Conservation (phyloP, 2,113 vertebrate species). For the Atrichornis clamosus region DNA sequence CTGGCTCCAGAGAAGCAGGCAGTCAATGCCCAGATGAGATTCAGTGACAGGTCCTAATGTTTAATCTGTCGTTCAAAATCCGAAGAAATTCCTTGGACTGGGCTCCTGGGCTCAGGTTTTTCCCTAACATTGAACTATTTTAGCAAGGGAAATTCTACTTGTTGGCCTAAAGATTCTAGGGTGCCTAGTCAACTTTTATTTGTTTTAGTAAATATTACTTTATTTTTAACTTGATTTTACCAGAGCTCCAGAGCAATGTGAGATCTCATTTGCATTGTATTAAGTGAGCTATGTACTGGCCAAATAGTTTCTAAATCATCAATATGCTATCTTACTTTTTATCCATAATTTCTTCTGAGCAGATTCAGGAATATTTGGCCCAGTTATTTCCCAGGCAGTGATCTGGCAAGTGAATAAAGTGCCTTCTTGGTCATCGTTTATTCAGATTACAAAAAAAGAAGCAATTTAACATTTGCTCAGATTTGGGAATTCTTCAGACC, state of each 20-base stretch:
- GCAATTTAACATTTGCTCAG: background rate
- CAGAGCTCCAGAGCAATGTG: background rate
- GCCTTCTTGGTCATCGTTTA: background rate
- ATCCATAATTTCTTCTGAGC: background rate
- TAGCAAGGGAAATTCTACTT: background rate
- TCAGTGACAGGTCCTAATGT: background rate
- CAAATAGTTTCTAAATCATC: background rate
- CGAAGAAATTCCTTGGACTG: background rate
- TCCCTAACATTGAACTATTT: background rate
- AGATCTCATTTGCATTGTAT: background rate
- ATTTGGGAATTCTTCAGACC: background rate
- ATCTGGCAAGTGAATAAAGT: background rate
- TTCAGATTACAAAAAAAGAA: background rate
- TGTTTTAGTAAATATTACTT: background rate
- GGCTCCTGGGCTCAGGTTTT: background rate
- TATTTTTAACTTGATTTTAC: background rate
- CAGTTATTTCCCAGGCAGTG: background rate
- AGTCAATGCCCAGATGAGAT: background rate
- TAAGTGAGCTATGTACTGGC: background rate
- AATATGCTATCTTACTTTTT: background rate
- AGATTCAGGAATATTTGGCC: background rate
- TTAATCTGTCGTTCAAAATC: background rate
- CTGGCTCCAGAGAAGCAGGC: background rate
- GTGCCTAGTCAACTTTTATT: background rate
- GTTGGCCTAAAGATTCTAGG: background rate